A percentile compares a stretch with the other conserved stretches of the same genome.
phyloP scores from a whole-genome alignment of 2,888 invertebrate genomes.

The Clepsis dumicolana region DNA sequence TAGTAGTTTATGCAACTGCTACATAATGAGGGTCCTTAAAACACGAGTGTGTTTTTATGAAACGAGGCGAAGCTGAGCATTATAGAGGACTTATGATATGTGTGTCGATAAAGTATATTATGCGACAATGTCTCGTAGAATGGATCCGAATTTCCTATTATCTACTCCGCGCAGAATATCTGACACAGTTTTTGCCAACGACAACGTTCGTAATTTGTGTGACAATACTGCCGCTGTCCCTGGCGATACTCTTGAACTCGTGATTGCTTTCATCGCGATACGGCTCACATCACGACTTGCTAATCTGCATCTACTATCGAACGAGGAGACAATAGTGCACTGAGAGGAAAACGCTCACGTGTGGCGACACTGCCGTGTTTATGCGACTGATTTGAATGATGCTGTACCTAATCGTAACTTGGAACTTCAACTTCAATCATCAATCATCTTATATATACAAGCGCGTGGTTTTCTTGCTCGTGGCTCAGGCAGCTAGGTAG shows the following conservation, averaged over 20 bases:
- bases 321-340: slow-evolving; percentile 55
- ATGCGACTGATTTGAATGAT: background rate
- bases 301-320: slow-evolving; percentile 62
- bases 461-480: too few relatives aligned
- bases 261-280: slow-evolving; percentile 78
- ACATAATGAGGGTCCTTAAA: too few relatives aligned
- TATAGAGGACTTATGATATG: too few relatives aligned
- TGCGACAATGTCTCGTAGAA: background rate
- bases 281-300: slow-evolving; percentile 65
- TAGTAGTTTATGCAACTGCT: too few relatives aligned
- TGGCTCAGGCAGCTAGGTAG: too few relatives aligned
- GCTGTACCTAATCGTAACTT: background rate
- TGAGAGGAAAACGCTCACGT: slow-evolving; percentile 45
- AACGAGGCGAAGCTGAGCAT: too few relatives aligned
- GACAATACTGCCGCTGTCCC: slow-evolving; percentile 59
- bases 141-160: slow-evolving; percentile 10
- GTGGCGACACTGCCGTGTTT: slow-evolving; percentile 2
- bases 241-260: slow-evolving; percentile 69
- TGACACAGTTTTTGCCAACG: slow-evolving; percentile 26
- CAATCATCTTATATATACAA: too few relatives aligned
- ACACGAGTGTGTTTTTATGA: too few relatives aligned
- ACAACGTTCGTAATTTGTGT: slow-evolving; percentile 52
- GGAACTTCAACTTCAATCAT: background rate
- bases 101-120: too few relatives aligned
- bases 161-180: slow-evolving; percentile 25